Evolutionary conservation across 2,888 invertebrate species (phyloP), one percentile per base, ranked within the genome.

Genomic region (Melinaea marsaeus): DNA sequence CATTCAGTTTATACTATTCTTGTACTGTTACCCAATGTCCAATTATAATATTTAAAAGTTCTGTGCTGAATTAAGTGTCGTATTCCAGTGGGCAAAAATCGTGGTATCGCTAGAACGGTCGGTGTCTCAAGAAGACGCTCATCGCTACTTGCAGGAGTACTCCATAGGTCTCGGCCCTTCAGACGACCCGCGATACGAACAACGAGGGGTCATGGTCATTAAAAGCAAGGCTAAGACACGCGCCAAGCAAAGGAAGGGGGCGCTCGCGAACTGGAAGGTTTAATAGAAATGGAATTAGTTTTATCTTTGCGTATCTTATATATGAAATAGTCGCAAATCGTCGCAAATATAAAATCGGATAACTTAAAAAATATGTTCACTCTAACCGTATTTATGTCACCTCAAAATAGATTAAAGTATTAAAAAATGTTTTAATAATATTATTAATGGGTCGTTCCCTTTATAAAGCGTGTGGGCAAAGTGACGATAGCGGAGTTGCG

Each of bases 121-220:
- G 0, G 97, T 99, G 56, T 95, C 96, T 0, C 96, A 96, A 81
- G 93, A 96, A 57, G 96, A 98, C 77, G 95, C 98, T 2, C 96
- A 97, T 76, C 94, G 95, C 71, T 98, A 97, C 86, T 92, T 99
- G 55, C 95, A 98, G 84, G 97, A 98, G 75, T 99, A 99, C 88
- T 98, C 98, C 58, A 98, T 99, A 75, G 96, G 96, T 7, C 84
- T 99, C 68, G 96, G 96, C 0, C 95, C 96, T 0, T 94, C 94
- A 0, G 96, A 96, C 71, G 95, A 96, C 80, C 95, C 96, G 0
- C 93, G 94, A 0, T 95, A 94, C 64, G 97, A 97, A 83, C 95
- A 96, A 72, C 92, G 98, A 51, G 99, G 98, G 0, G 96, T 99
- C 2, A 97, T 99, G 96, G 98, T 99, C 61, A 99, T 99, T 83